Evolutionary conservation across 2,797 vertebrate genomes (phyloP).

Genomic region (Antrozous pallidus): DNA sequence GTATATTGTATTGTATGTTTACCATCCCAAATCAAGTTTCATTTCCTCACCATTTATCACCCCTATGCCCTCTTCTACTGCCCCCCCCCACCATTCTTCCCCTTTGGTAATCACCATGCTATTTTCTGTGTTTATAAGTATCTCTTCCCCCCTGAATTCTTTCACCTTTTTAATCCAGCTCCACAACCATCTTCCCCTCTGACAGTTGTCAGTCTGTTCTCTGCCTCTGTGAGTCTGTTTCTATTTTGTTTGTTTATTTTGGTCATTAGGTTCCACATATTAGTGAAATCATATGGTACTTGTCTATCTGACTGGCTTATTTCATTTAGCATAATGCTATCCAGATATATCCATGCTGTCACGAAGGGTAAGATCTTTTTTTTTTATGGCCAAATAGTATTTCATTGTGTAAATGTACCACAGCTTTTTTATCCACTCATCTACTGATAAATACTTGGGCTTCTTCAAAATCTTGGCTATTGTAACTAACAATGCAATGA

Average conservation of each 20-base stretch:
- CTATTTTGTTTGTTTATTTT: background rate
- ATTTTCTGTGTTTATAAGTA: background rate
- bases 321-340: background rate
- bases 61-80: background rate
- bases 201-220: background rate
- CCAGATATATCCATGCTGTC: background rate
- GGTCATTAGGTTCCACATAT: background rate
- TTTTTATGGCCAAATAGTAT: background rate
- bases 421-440: background rate
- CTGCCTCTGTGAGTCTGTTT: background rate
- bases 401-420: background rate
- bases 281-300: background rate
- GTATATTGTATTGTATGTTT: background rate
- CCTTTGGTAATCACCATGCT: background rate
- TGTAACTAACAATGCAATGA: background rate
- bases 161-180: background rate
- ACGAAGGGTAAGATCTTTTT: background rate
- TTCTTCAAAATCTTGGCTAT: background rate
- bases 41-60: background rate
- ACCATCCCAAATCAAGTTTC: background rate
- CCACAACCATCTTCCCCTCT: background rate
- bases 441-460: background rate
- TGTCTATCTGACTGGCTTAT: background rate
- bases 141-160: background rate
- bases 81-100: background rate